phyloP scores from a whole-genome alignment of 2,113 vertebrate species.

The Paradisaea rubra region DNA sequence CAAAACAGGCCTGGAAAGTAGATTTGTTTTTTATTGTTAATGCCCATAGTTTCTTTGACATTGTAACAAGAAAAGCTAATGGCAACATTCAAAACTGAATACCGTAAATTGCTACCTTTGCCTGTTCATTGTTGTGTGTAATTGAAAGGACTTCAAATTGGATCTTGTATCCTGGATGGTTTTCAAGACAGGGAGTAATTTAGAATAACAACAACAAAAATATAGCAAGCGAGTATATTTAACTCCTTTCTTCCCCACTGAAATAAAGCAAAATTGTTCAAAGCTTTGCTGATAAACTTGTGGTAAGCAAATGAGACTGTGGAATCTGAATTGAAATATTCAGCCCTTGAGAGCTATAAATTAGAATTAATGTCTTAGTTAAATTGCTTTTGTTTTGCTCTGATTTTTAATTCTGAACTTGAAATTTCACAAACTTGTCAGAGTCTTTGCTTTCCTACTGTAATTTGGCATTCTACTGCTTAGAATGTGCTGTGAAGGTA shows the following conservation, averaged over 20 bases:
- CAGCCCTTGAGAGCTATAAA: background rate
- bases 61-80: conserved; percentile 31
- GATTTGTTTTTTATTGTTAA: background rate
- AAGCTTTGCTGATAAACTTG: background rate
- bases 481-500: background rate
- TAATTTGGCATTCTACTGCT: background rate
- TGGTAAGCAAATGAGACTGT: background rate
- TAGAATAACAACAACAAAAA: background rate
- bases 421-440: background rate
- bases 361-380: background rate
- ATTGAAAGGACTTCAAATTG: conserved; percentile 44
- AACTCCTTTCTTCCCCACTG: background rate
- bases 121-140: conserved; percentile 45
- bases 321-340: background rate
- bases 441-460: background rate
- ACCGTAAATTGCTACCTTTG: conserved; percentile 26
- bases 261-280: background rate
- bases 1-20: background rate
- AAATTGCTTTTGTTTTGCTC: background rate
- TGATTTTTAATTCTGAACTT: background rate
- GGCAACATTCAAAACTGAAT: conserved; percentile 13
- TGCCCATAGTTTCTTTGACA: background rate
- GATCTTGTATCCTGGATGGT: background rate
- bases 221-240: background rate
- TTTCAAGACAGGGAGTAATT: conserved; percentile 16